phyloP scores from a whole-genome alignment of 2,113 vertebrate species.

The Onychostruthus taczanowskii region DNA sequence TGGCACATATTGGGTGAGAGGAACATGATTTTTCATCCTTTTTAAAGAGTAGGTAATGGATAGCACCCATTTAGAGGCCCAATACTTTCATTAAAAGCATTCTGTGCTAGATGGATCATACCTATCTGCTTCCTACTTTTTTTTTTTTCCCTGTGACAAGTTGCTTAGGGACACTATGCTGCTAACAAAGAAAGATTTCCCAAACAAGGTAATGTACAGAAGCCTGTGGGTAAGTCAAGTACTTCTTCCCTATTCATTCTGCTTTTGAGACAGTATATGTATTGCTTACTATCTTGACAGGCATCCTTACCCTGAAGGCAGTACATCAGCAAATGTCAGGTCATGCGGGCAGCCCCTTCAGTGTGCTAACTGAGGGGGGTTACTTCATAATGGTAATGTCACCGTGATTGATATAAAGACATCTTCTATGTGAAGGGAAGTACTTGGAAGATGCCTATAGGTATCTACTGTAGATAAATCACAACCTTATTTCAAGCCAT shows the following conservation, averaged over 20 bases:
- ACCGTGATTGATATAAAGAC: slow-evolving; percentile 16
- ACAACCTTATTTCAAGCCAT: background rate
- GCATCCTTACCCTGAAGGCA: background rate
- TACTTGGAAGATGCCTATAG: slow-evolving; percentile 14
- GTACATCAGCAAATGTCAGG: background rate
- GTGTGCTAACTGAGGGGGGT: background rate
- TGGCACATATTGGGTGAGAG: slow-evolving; percentile 38
- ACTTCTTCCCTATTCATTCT: slow-evolving; percentile 12
- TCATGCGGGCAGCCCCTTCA: background rate
- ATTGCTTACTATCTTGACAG: slow-evolving; percentile 18
- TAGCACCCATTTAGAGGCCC: slow-evolving; percentile 41
- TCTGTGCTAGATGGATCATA: slow-evolving; percentile 40
- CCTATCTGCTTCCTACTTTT: background rate
- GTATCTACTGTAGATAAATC: slow-evolving; percentile 21
- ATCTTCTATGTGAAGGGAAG: background rate
- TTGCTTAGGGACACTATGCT: slow-evolving; percentile 18
- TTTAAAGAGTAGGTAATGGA: slow-evolving; percentile 42
- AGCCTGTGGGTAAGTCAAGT: slow-evolving; percentile 41
- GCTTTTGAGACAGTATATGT: background rate
- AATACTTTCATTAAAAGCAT: slow-evolving; percentile 61
- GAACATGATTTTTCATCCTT: slow-evolving; percentile 54
- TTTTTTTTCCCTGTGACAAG: background rate
- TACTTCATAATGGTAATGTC: slow-evolving; percentile 10
- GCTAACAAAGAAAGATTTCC: slow-evolving; percentile 47
- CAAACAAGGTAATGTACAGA: slow-evolving; percentile 14